phyloP scores from a whole-genome alignment of 2,113 vertebrate genomes.

The Caracal caracal region DNA sequence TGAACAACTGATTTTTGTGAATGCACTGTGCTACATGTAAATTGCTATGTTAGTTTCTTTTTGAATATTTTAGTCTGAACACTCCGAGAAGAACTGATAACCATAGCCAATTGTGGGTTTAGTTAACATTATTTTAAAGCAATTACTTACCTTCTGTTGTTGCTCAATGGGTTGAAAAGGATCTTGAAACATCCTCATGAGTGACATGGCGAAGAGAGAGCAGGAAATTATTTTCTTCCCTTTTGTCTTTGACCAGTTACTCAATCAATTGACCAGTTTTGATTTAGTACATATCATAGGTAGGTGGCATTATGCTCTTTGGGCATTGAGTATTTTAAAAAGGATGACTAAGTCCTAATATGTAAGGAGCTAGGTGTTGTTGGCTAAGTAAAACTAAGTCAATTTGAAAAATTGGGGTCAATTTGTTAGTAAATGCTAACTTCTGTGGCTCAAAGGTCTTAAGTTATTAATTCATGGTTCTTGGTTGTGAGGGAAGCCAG shows the following conservation, averaged over 20 bases:
- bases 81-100: background rate
- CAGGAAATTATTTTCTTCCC: background rate
- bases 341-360: background rate
- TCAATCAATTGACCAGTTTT: background rate
- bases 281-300: background rate
- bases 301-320: background rate
- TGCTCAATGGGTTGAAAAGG: background rate
- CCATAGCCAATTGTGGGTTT: background rate
- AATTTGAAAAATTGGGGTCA: background rate
- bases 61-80: background rate
- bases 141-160: background rate
- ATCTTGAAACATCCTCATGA: background rate
- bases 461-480: background rate
- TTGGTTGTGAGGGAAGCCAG: background rate
- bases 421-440: background rate
- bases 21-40: background rate
- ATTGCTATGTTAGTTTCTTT: background rate
- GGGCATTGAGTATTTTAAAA: background rate
- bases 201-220: background rate
- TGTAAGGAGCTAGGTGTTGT: background rate
- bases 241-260: background rate
- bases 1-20: background rate
- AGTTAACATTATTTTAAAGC: conserved; percentile 27
- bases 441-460: background rate
- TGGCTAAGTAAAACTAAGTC: background rate